Evolutionary conservation across 2,797 vertebrate species (phyloP), one percentile per base, ranked within the genome.

Genomic region (Coilia nasus): DNA sequence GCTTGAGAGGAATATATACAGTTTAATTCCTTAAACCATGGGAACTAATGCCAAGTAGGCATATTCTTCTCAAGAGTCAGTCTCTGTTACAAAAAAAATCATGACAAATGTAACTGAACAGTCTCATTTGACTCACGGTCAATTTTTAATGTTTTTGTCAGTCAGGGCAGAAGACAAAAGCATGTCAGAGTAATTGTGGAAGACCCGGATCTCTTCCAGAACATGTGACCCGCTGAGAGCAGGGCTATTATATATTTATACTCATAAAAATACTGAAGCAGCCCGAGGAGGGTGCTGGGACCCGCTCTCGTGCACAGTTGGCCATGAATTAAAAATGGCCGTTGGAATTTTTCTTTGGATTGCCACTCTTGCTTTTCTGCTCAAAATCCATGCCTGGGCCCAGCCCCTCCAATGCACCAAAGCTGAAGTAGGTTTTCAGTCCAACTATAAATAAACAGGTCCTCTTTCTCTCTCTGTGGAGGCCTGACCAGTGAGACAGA

Each of bases 361-460:
- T 84, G 35, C 35, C 84, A 78, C 71, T 19, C 71, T 10, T 31
- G 6, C 10, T 67, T 81, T 81, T 81, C 15, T 83, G 85, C 85
- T 71, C 59, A 57, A 57, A 82, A 83, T 67, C 71, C 9, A 19
- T 84, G 81, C 59, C 88, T 88, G 87, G 87, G 87, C 84, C 87
- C 84, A 83, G 87, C 60, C 84, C 71, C 64, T 83, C 85, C 83
- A 92, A 92, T 94, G 93, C 92, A 92, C 91, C 91, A 94, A 92
- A 88, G 87, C 87, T 86, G 93, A 96, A 96, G 93, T 96, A 95
- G 96, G 95, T 96, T 96, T 96, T 92, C 92, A 96, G 96, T 93
- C 93, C 96, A 96, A 92, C 95, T 96, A 96, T 94, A 96, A 96
- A 95, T 96, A 96, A 94, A 93, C 89, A 86, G 82, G 84, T 78